Evolutionary conservation across 2,797 vertebrate genomes (phyloP).

Genomic region (Falco concolor): DNA sequence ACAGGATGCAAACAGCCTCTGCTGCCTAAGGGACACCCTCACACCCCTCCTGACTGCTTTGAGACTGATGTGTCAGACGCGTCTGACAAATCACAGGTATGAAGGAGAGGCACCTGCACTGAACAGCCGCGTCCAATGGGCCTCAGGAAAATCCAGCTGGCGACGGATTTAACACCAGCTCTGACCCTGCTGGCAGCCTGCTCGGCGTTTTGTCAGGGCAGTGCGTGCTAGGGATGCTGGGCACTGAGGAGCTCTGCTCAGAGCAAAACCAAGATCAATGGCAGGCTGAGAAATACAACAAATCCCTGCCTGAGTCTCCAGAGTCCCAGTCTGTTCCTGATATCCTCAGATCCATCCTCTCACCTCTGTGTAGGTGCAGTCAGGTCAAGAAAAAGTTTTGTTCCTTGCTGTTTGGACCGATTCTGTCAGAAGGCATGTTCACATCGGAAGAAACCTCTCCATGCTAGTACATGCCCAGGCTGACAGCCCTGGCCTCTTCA

Average conservation of each 20-base stretch:
- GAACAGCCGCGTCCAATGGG: not conserved
- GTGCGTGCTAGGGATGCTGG: not conserved
- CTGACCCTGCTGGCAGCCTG: not conserved
- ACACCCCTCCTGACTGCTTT: not conserved
- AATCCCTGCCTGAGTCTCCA: not conserved
- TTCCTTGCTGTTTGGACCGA: not conserved
- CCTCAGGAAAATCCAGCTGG: not conserved
- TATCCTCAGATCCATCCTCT: not conserved
- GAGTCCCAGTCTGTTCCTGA: not conserved
- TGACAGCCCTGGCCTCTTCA: not conserved
- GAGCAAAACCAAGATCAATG: not conserved
- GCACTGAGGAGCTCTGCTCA: not conserved
- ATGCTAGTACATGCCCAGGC: fast-evolving
- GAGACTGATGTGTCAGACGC: fast-evolving
- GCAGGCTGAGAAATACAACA: not conserved
- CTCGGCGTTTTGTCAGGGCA: fast-evolving
- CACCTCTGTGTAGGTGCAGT: fast-evolving
- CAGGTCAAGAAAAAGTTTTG: not conserved
- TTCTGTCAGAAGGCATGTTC: not conserved
- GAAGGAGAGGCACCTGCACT: not conserved
- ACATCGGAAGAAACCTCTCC: not conserved
- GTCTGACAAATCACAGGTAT: fast-evolving
- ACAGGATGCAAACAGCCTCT: not conserved
- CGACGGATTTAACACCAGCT: fast-evolving
- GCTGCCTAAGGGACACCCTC: not conserved